phyloP scores from a whole-genome alignment of 1,140 invertebrate genomes.

The Drosophila pectinifera region DNA sequence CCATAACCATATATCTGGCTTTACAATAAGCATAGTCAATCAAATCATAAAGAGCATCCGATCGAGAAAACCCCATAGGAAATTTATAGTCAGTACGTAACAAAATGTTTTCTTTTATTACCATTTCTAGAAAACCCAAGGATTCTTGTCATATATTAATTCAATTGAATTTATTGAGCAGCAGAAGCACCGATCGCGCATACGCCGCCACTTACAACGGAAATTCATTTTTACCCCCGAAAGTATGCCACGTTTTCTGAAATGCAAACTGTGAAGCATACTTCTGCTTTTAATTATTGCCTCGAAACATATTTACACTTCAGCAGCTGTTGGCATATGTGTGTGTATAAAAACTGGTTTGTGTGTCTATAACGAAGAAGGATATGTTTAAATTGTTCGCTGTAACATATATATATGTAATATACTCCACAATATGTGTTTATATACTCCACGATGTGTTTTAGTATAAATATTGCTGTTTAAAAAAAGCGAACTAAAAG shows the following conservation, averaged over 20 bases:
- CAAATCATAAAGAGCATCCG: no score
- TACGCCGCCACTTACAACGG: neutral
- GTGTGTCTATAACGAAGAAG: neutral
- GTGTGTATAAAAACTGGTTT: neutral
- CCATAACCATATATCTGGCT: no score
- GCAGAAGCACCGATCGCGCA: constrained; percentile 1
- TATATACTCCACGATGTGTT: neutral
- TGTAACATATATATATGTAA: neutral
- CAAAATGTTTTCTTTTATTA: no score
- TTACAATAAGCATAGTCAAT: no score
- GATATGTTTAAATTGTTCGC: neutral
- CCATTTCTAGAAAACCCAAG: no score
- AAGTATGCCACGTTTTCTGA: constrained; percentile 48
- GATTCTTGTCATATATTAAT: no score
- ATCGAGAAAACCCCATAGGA: no score
- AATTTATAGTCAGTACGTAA: no score
- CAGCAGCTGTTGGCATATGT: neutral
- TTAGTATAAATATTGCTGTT: neutral
- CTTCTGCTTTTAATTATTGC: constrained; percentile 35
- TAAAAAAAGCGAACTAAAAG: no score
- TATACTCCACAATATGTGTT: neutral
- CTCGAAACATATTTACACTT: neutral
- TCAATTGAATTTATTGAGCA: neutral
- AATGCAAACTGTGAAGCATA: constrained; percentile 37
- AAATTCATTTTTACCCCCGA: constrained; percentile 20